Percentiles rank a stretch among this genome's conserved stretches.
phyloP scores from a whole-genome alignment of 1,140 invertebrate species.

The Microvelia longipes region DNA sequence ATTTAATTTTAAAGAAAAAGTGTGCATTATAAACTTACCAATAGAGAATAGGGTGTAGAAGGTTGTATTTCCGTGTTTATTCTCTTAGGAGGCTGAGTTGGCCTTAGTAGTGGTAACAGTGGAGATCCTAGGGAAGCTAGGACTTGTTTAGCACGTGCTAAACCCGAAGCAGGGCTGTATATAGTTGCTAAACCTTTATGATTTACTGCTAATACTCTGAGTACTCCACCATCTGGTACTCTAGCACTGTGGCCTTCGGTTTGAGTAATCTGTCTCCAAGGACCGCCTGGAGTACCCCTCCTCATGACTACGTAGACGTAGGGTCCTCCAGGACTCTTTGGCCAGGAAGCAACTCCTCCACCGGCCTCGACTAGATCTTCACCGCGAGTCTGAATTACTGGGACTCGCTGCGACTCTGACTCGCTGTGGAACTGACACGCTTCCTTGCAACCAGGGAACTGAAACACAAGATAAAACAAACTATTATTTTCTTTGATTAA shows the following conservation, averaged over 20 bases:
- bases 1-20: too few species aligned
- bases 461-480: conserved; percentile 29
- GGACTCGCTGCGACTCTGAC: conserved; percentile 38
- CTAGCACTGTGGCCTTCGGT: conserved; percentile 40
- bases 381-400: conserved; percentile 47
- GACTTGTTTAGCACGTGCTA: conserved; percentile 12
- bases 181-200: conserved; percentile 47
- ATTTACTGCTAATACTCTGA: conserved; percentile 47
- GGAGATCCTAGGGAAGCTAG: conserved; percentile 10
- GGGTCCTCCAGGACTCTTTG: conserved; percentile 31
- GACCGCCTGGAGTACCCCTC: conserved; percentile 35
- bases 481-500: too few species aligned
- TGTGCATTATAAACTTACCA: too few species aligned
- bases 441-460: conserved; percentile 51
- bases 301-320: conserved; percentile 54
- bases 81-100: conserved; percentile 23
- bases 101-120: not conserved
- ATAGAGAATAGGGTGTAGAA: conserved; percentile 30
- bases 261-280: conserved; percentile 49
- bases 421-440: conserved; percentile 49
- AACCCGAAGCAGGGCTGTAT: conserved; percentile 35
- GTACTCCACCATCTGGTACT: conserved; percentile 39
- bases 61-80: conserved; percentile 41
- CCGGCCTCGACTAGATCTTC: conserved; percentile 40
- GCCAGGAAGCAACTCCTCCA: conserved; percentile 37